These are phyloP conservation scores for Brachyptera risi DNA, from an alignment of 2,888 invertebrate species.

Conservation along the genomic window DNA sequence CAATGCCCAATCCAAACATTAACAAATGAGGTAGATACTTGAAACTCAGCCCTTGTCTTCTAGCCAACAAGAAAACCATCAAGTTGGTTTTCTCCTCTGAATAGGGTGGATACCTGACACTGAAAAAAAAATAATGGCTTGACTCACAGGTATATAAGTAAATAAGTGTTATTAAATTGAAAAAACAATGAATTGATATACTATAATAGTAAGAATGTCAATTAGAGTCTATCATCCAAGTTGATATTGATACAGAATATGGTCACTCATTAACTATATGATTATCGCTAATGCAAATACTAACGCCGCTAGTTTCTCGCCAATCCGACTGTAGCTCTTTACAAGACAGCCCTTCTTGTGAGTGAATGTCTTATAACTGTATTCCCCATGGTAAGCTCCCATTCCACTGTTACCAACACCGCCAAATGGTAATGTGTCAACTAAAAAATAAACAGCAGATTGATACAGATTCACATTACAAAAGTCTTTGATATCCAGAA, in stretches of 20 bases:
- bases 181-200: too few relatives aligned
- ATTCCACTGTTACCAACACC: conserved; percentile 95
- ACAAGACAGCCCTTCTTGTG: conserved; percentile 82
- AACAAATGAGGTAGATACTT: conserved; percentile 52
- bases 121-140: too few relatives aligned
- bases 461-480: too few relatives aligned
- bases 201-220: too few relatives aligned
- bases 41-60: conserved; percentile 55
- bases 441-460: too few relatives aligned
- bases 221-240: too few relatives aligned
- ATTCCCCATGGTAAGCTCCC: conserved; percentile 89
- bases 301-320: conserved; percentile 65
- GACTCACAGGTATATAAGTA: too few relatives aligned
- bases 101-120: conserved; percentile 82
- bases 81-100: conserved; percentile 63
- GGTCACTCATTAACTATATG: too few relatives aligned
- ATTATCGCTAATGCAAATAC: too few relatives aligned
- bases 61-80: conserved; percentile 59
- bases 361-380: conserved; percentile 87
- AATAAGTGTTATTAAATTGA: too few relatives aligned
- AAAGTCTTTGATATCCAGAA: too few relatives aligned
- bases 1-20: conserved; percentile 65
- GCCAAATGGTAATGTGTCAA: conserved; percentile 91
- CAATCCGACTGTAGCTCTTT: conserved; percentile 64
- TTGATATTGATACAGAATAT: too few relatives aligned